Evolutionary conservation across 2,888 invertebrate species (phyloP), one percentile per base, ranked within the genome.

Genomic region (Rhagonycha fulva): DNA sequence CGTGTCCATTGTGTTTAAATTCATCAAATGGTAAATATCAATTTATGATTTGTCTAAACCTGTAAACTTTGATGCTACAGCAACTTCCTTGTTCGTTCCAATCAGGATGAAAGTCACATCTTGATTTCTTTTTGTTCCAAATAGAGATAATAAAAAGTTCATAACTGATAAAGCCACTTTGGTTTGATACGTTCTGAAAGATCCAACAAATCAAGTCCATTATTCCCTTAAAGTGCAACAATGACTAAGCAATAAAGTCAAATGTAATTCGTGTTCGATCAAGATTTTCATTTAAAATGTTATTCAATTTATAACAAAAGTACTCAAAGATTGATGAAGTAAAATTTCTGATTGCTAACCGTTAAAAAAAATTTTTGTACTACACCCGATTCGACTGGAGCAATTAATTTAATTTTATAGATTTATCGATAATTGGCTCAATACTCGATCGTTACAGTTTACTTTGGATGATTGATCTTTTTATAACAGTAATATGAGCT

Each of bases 1-100:
- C 94, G 80, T 98, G 98, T 88, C 97, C 97, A 60, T 90, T 97
- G 80, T 98, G 98, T 88, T 70, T 78, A 28, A 79, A 71, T 89
- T 89, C 72, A 79, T 78, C 67, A 79, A 76, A 80, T 69, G 79
- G 82, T 82, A 74, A 72, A 77, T 47, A 14, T 30, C 63, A 47
- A 47, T 30, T 28, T 68, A 26, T 24, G 24, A 63, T 63, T 63
- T 63, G 24, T 63, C 47, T n/a, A 47, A 47, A 47, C 47, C 47
- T 47, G 47, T 47, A 47, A 47, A 47, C 47, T 47, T n/a, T n/a
- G 47, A 47, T 47, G 47, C 47, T 4, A 47, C 7, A 47, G 47
- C 47, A n/a, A 47, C 47, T 47, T 47, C 47, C 47, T 47, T 47
- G 47, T 47, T 47, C 47, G 47, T 47, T 47, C 47, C 47, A 47